Conservation (phyloP, 2,888 invertebrate species). For the Lithophane ornitopus region DNA sequence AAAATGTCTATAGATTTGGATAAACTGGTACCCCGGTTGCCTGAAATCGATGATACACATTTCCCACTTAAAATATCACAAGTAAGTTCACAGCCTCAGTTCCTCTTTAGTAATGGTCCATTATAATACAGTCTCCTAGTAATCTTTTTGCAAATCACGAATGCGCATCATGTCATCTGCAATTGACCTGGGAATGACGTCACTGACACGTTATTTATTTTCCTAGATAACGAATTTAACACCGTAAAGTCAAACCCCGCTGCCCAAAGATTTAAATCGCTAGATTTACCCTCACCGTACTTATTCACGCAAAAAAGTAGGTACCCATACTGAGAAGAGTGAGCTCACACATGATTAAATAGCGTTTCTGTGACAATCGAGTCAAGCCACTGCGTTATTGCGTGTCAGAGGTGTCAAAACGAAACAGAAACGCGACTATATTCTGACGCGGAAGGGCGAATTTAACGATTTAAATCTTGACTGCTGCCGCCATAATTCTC, state of each 20-base stretch:
- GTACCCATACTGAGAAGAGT: not conserved
- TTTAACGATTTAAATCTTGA: not conserved
- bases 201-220: no score
- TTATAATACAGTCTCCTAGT: constrained; percentile 35
- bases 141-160: not conserved
- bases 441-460: no score
- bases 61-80: constrained; percentile 90
- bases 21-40: constrained; percentile 87
- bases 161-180: not conserved
- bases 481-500: not conserved
- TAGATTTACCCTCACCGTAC: not conserved
- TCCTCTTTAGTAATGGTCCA: no score
- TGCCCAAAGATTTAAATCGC: not conserved
- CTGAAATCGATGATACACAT: constrained; percentile 90
- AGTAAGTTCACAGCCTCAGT: constrained; percentile 77
- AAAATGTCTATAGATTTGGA: constrained; percentile 68
- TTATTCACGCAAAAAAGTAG: not conserved
- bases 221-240: no score
- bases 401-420: not conserved
- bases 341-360: not conserved
- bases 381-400: not conserved
- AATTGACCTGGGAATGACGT: not conserved
- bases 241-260: not conserved
- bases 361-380: not conserved
- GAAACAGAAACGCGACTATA: no score